Conservation (phyloP, 1,140 invertebrate species). For the Bilobella aurantiaca region DNA sequence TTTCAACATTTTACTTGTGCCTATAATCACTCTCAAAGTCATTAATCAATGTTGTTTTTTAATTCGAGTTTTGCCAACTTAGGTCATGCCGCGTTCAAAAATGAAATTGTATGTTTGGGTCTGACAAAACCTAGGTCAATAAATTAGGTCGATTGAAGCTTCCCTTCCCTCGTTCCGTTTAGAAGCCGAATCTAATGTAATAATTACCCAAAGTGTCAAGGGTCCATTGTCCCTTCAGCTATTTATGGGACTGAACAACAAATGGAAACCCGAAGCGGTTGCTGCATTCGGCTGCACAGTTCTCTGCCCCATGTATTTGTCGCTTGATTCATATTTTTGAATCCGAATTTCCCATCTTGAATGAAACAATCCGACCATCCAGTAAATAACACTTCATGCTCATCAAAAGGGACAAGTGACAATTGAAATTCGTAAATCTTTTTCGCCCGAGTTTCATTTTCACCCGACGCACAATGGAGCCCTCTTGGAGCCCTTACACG, state of each 20-base stretch:
- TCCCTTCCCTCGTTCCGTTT: background rate
- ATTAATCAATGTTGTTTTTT: too few species aligned
- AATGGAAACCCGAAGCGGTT: background rate
- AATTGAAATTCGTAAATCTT: background rate
- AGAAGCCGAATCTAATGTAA: conserved; percentile 8
- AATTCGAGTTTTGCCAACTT: too few species aligned
- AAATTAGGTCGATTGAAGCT: background rate
- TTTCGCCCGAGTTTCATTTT: background rate
- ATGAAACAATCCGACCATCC: background rate
- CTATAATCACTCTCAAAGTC: too few species aligned
- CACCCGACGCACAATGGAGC: background rate
- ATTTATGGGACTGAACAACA: background rate
- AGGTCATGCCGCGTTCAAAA: too few species aligned
- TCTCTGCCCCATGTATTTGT: background rate
- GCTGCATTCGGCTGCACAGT: background rate
- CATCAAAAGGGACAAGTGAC: background rate
- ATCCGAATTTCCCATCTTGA: background rate
- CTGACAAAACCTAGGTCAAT: background rate
- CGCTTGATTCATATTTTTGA: background rate
- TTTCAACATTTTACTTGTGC: too few species aligned
- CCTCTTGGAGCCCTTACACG: background rate
- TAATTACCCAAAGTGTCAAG: conserved; percentile 14
- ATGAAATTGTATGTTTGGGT: too few species aligned
- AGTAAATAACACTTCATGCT: background rate
- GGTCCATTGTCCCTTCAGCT: conserved; percentile 4